Base-by-base conservation (phyloP, 2,797 vertebrate species). In the Sebastes taczanowskii region DNA sequence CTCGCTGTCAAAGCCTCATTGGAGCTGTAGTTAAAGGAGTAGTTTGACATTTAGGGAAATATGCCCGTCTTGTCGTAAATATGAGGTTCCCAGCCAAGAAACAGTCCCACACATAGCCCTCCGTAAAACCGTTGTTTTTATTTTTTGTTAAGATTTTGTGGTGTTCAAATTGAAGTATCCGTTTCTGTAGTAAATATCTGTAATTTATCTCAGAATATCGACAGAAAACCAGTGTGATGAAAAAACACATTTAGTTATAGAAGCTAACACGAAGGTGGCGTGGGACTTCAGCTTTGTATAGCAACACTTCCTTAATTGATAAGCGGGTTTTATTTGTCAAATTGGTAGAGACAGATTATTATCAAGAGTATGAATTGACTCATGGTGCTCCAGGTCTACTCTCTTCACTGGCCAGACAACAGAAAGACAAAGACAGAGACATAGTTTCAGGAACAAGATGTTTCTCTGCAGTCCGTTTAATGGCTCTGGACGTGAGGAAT, bases 401-500 rank as follows among this genome's bases (percentile, higher is more conserved):
- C 10, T 68, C 27, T 4, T 49, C 20, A 59, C 13, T 10, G 23
- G n/a, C 8, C n/a, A 49, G 34, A 58, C 2, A 65, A 42, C 25
- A 72, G 23, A 22, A 30, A 80, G 11, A 52, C 49, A 70, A 13
- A 77, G 7, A 49, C 49, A 70, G 11, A 77, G 6, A 23, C 20
- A 72, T 8, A 2, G 14, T 35, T 27, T 35, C 11, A 67, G 53
- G 56, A 63, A 70, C 8, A 74, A 46, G 64, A 6, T 27, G 60
- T 64, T 65, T 78, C 34, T 82, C 65, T 52, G 58, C 35, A n/a
- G 29, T 13, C 53, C 78, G 46, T 77, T 35, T 22, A 6, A 11
- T 66, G 35, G 30, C 62, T 81, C 55, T 64, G 69, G 30, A 46
- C 5, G 0, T 55, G 58, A 78, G 22, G 67, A 76, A 30, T 42